Base-by-base conservation (phyloP, 2,113 vertebrate genomes). In the Passer domesticus region DNA sequence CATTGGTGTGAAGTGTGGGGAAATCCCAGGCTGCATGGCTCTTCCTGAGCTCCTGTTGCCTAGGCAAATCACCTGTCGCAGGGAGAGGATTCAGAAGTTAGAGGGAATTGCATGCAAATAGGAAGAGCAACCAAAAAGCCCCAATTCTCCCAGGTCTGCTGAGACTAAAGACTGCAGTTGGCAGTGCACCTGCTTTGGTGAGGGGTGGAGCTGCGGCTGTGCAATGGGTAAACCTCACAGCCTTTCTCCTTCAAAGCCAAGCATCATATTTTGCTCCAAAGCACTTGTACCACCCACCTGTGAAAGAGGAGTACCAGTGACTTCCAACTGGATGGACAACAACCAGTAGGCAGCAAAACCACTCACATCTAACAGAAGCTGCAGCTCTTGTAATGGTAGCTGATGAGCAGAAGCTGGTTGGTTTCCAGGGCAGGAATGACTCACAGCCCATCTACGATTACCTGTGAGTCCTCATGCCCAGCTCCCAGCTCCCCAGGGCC, bases 21-120 rank as follows among this genome's bases (percentile, higher is more conserved):
- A 96, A 93, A 93, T 81, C 92, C 92, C 90, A 70, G 64, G 33
- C 63, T 77, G 7, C 13, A 2, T 21, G 68, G 53, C 52, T 81
- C 23, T 90, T 90, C 83, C 80, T 4, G 2, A 89, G 69, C 64
- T 70, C 66, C 64, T 5, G 2, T 56, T 37, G 27, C 52, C 52
- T 55, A 95, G 83, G 91, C 64, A 96, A 93, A 95, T 94, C 77
- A 86, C 47, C 50, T 59, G 46, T 92, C 3, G 0, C 7, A 77
- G 83, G 73, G 56, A 86, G 47, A 94, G 35, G 24, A 78, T 93
- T 90, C 60, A 27, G 68, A 59, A 86, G 14, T 70, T 55, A 63
- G 89, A 94, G 35, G 64, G 94, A 96, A 89, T 92, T 87, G 72
- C 39, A 95, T 93, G 94, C 92, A 92, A 96, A 95, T 86, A 6